A percentile compares a stretch with the other conserved stretches of the same genome.
These are phyloP conservation scores for Cettia cetti DNA, from an alignment of 2,113 vertebrate species.

Conservation along the genomic window DNA sequence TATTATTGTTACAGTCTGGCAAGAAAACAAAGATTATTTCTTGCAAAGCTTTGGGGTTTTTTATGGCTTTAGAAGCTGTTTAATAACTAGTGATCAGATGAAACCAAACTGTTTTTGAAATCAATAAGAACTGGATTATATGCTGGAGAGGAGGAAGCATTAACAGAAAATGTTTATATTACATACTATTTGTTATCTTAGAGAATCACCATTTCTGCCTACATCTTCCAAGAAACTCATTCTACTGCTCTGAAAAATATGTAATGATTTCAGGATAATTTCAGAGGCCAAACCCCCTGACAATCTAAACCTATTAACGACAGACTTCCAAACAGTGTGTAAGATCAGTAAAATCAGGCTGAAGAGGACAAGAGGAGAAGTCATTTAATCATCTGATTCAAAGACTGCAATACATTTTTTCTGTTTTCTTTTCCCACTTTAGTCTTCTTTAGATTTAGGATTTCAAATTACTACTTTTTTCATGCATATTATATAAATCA, in stretches of 20 bases:
- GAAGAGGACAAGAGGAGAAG: not conserved
- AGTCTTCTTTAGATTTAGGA: not conserved
- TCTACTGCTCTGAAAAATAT: not conserved
- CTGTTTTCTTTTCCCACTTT: not conserved
- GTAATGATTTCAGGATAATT: not conserved
- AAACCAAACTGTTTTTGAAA: slow-evolving; percentile 21
- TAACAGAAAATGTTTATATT: slow-evolving; percentile 23
- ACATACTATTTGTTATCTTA: not conserved
- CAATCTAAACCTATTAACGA: not conserved
- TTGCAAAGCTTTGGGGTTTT: not conserved
- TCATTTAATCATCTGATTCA: not conserved
- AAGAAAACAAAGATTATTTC: slow-evolving; percentile 27
- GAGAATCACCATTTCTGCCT: not conserved
- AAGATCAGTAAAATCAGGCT: not conserved
- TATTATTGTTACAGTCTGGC: slow-evolving; percentile 40
- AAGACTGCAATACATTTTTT: not conserved
- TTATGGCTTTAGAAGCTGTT: not conserved
- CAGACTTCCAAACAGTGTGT: not conserved
- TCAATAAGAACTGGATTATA: slow-evolving; percentile 38
- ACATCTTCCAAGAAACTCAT: not conserved
- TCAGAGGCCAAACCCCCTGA: not conserved
- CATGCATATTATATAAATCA: not conserved
- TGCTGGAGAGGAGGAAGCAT: not conserved
- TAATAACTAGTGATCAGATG: slow-evolving; percentile 34
- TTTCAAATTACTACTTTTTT: not conserved